Evolutionary conservation across 64 coral and sea anemone genomes (phyloP), one percentile per base, ranked within the genome.

Genomic region (Montipora capricornis): DNA sequence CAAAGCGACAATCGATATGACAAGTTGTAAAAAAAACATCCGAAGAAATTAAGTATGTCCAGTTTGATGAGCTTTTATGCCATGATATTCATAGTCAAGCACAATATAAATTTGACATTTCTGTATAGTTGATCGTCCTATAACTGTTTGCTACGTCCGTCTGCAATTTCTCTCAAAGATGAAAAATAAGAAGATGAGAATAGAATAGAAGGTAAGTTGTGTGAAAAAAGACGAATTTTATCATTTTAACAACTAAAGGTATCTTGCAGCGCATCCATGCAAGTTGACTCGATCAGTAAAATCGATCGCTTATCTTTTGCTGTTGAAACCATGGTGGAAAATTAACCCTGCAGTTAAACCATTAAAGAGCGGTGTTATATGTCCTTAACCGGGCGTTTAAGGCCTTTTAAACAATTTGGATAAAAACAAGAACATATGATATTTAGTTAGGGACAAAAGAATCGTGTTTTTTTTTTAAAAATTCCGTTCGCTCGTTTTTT

Each of bases 21-120:
- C 44, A 73, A 49, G 60, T 44, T 44, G 11, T 86, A 15, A 15
- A 71, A 37, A 37, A 71, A 49, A 52, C 0, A 49, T 20, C 46
- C 48, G 64, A 10, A 15, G 61, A 69, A 50, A 86, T 71, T 50
- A 73, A 73, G 37, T 71, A 8, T 86, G 47, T 10, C 20, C 44
- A 12, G 58, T 68, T 84, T 6, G 53, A 11, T 11, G 53, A 6
- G 6, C 53, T 8, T 1, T 4, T 84, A 59, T 68, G 47, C 13
- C 67, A 29, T 62, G 82, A 49, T 44, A 47, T 73, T 73, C 17
- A 53, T 50, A 51, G 44, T 44, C 8, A 45, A 49, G 11, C 70
- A 47, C n/a, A 84, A 82, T 60, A 62, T 14, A 84, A 68, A 84
- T 46, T 46, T 68, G 20, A 68, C 17, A 67, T 17, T 68, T 37